Evolutionary conservation across 2,113 vertebrate species (phyloP), one percentile per base, ranked within the genome.

Genomic region (Hyaena hyaena): DNA sequence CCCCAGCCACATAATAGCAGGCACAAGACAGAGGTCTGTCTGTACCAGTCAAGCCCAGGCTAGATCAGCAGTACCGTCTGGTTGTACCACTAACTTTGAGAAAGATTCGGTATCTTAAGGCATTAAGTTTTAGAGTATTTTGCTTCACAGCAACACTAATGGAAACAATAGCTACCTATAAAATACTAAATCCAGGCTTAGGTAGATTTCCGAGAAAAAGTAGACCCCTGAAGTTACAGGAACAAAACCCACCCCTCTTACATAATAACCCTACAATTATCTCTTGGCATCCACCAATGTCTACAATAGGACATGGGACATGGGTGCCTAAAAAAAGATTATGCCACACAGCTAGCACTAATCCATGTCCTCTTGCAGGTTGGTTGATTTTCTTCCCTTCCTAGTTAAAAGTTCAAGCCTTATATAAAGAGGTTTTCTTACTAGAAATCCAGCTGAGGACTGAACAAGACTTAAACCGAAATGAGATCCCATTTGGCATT

Each of bases 401-500:
- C n/a, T 79, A 90, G 90, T 93, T 35, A 87, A 84, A 96, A 95
- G 66, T 93, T 96, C 48, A 91, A 94, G 84, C 84, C 26, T 76
- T 93, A 81, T 84, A 86, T 82, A 96, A 97, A 82, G 15, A 79
- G 19, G 50, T 65, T 97, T 97, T 96, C 95, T 73, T 91, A 4
- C 73, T 11, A 76, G 43, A 43, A 50, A 97, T 53, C 31, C 2
- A 96, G 24, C 90, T 97, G 89, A 71, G 95, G 86, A 43, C 77
- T 63, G 63, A 96, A 86, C 48, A 50, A 82, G 96, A 94, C 48
- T 97, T 94, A 81, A 95, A 95, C 90, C 90, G 88, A 98, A 98
- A 96, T n/a, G 89, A 98, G 71, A 33, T 98, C 77, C 96, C 89
- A 95, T 87, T 98, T 95, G 94, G 61, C 90, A 98, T 97, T 98